phyloP scores from a whole-genome alignment of 2,797 vertebrate genomes.

The Prunella strophiata region DNA sequence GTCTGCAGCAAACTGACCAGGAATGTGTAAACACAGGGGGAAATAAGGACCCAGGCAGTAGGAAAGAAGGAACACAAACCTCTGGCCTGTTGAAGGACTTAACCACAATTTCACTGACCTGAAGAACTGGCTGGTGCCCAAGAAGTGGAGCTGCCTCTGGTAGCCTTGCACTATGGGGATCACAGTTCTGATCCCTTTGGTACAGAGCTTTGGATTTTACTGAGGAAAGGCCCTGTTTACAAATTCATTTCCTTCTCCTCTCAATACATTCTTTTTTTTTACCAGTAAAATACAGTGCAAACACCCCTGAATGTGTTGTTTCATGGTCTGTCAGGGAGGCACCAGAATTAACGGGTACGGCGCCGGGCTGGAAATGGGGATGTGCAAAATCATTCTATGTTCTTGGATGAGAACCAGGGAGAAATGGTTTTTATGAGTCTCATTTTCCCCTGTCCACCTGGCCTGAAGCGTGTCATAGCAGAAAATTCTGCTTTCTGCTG shows the following conservation, averaged over 20 bases:
- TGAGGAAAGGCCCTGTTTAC: background rate
- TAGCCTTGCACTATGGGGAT: background rate
- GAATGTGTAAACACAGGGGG: background rate
- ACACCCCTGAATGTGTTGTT: accelerated
- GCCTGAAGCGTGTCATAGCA: background rate
- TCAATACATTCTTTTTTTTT: background rate
- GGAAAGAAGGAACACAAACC: background rate
- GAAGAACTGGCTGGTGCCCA: background rate
- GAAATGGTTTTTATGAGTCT: background rate
- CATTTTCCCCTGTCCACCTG: background rate
- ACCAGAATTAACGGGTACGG: accelerated
- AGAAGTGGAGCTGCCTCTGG: background rate
- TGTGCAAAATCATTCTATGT: background rate
- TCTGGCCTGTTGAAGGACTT: background rate
- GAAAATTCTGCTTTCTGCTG: background rate
- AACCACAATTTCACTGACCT: constrained; percentile 7
- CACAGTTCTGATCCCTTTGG: background rate
- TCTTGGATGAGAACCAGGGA: background rate
- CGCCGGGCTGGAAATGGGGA: background rate
- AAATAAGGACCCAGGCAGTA: background rate
- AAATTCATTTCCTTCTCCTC: background rate
- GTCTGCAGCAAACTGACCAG: background rate
- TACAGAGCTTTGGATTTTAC: background rate
- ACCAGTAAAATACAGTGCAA: background rate
- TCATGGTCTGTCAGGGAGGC: background rate